Evolutionary conservation across 2,888 invertebrate species (phyloP).

Genomic region (Phlogophora meticulosa): DNA sequence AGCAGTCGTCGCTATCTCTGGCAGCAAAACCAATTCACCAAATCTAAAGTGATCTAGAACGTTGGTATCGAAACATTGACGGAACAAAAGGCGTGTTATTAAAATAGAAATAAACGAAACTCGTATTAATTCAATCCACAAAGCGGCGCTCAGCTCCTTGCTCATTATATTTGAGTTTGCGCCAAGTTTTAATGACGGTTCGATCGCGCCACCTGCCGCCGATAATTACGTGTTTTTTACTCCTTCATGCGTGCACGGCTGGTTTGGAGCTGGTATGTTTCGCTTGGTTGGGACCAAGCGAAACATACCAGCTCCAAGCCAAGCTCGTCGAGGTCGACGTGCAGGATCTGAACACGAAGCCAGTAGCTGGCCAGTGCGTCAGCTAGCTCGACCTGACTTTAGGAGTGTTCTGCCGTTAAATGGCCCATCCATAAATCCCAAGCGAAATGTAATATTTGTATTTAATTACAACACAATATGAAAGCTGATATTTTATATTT

Average conservation of each 20-base stretch:
- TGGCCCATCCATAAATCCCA: neutral
- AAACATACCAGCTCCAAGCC: no score
- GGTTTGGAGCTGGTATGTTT: no score
- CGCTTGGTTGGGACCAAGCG: no score
- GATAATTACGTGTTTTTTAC: conserved; percentile 13
- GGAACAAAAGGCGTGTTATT: conserved; percentile 10
- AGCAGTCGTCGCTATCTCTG: no score
- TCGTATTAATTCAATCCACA: conserved; percentile 35
- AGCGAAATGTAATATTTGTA: conserved; percentile 21
- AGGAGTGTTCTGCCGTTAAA: neutral
- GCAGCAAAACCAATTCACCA: neutral
- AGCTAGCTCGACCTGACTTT: neutral
- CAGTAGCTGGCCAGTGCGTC: no score
- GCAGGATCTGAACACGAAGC: neutral
- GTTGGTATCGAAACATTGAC: neutral
- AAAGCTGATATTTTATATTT: conserved; percentile 35
- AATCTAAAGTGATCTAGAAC: neutral
- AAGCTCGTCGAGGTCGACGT: no score
- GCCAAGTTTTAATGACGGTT: conserved; percentile 55
- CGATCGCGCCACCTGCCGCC: conserved; percentile 10
- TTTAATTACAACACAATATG: conserved; percentile 36
- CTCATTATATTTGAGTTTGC: conserved; percentile 52
- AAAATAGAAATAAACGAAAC: conserved; percentile 39
- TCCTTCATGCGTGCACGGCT: neutral
- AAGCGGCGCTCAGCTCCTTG: conserved; percentile 36